Evolutionary conservation across 2,888 invertebrate species (phyloP), one percentile per base, ranked within the genome.

Genomic region (Girardia tigrina): DNA sequence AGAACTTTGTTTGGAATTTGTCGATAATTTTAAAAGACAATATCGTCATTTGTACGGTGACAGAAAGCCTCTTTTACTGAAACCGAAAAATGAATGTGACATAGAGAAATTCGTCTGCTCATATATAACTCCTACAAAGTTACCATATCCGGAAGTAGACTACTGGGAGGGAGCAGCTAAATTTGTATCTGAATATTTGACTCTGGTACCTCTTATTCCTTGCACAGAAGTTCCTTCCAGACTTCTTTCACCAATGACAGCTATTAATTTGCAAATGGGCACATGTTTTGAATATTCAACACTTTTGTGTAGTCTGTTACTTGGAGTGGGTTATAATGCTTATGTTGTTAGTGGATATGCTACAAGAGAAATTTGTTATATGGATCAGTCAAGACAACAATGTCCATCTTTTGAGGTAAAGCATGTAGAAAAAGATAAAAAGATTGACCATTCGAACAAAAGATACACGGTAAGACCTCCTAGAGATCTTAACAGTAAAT

Each of bases 301-400:
- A 0, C 86, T 91, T 6, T 85, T 92, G n/a, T 89, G 88, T 12
- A 91, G 92, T 8, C 87, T 92, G 82, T 86, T 94, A 14, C 87
- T 90, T 74, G 93, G 92, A 0, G 88, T 89, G 12, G 90, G 90
- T 0, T 93, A 90, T 83, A 90, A 92, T 79, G 91, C 93, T 0
- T 91, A 90, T 82, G 90, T 93, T 0, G 91, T 90, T 0, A 91
- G 90, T 76, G 93, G 93, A 0, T 91, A 90, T 80, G 92, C 92
- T 0, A 88, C 88, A 28, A 86, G 88, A 20, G 90, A 90, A 80
- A 87, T 89, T 1, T 90, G 90, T 76, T 78, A 82, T 26, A 84
- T 83, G 75, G 83, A 84, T 79, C 82, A 84, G 79, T 82, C 83
- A 0, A 78, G 82, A 42, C 81, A 82, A 76, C 80, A 81, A 6